A percentile compares a stretch with the other conserved stretches of the same genome.
Conservation (phyloP, 1,140 invertebrate species). For the Conus betulinus region DNA sequence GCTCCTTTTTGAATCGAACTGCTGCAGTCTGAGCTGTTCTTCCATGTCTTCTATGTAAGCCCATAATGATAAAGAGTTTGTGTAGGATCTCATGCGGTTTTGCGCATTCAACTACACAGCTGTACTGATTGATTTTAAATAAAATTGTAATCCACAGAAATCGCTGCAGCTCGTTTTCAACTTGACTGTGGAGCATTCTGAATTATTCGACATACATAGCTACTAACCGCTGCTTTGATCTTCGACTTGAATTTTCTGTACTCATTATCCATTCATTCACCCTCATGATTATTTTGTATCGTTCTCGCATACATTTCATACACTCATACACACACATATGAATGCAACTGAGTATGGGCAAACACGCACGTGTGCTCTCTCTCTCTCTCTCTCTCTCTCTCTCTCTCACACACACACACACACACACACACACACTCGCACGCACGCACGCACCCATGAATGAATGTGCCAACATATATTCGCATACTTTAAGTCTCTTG, state of each 20-base stretch:
- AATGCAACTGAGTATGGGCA: not conserved
- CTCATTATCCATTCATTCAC: not conserved
- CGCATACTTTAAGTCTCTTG: too few species aligned
- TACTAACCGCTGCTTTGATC: not conserved
- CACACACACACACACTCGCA: constrained; percentile 19
- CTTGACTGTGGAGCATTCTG: not conserved
- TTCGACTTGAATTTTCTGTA: not conserved
- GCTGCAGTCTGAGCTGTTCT: too few species aligned
- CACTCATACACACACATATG: not conserved
- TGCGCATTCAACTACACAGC: too few species aligned
- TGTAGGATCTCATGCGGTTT: too few species aligned
- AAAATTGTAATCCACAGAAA: not conserved
- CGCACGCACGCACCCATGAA: not conserved
- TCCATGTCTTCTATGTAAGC: too few species aligned
- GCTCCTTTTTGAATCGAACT: too few species aligned
- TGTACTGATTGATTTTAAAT: not conserved
- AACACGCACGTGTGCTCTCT: not conserved
- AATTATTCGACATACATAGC: not conserved
- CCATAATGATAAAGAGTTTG: too few species aligned
- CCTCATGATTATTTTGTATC: not conserved
- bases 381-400: not conserved
- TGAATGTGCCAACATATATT: not conserved
- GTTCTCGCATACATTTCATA: not conserved
- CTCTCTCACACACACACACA: constrained; percentile 19
- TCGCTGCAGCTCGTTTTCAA: not conserved